These are phyloP conservation scores for Glossosoma conforme DNA, from an alignment of 1,140 invertebrate species.

Conservation along the genomic window DNA sequence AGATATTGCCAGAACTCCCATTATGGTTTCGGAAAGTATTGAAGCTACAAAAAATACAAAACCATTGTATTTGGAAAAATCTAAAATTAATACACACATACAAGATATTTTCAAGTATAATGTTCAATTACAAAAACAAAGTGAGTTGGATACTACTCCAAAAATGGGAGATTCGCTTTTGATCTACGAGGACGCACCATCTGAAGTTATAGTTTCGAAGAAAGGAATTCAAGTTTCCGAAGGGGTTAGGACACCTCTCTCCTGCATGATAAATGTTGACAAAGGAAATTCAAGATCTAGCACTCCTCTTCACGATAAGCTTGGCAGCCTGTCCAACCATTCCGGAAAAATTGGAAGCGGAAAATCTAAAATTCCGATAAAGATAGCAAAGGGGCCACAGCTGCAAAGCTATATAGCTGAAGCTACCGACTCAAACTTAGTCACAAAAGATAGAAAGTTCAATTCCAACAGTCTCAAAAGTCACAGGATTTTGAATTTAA, in stretches of 20 bases:
- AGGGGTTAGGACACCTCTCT: constrained; percentile 22
- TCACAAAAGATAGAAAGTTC: neutral
- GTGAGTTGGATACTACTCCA: constrained; percentile 1
- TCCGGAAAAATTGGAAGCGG: constrained; percentile 7
- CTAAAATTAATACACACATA: constrained; percentile 17
- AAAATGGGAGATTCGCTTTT: constrained; percentile 19
- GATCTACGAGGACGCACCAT: constrained; percentile 24
- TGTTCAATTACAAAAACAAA: constrained; percentile 14
- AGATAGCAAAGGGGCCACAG: constrained; percentile 7
- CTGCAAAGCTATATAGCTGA: neutral
- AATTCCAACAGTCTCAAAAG: constrained; percentile 4
- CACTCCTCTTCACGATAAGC: constrained; percentile 2
- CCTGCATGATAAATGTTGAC: constrained; percentile 23
- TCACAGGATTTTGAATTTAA: constrained; percentile 4
- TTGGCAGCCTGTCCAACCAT: neutral
- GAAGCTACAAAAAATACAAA: constrained; percentile 2
- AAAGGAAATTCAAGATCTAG: constrained; percentile 10
- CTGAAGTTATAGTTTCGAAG: constrained; percentile 2
- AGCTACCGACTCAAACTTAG: constrained; percentile 2
- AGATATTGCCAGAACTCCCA: constrained; percentile 47
- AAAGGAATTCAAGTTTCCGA: constrained; percentile 12
- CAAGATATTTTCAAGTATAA: constrained; percentile 25
- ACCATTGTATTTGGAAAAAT: no score
- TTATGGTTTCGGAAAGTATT: constrained; percentile 24
- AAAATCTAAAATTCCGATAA: constrained; percentile 27